phyloP scores from a whole-genome alignment of 2,113 vertebrate genomes.

The Nothobranchius furzeri region DNA sequence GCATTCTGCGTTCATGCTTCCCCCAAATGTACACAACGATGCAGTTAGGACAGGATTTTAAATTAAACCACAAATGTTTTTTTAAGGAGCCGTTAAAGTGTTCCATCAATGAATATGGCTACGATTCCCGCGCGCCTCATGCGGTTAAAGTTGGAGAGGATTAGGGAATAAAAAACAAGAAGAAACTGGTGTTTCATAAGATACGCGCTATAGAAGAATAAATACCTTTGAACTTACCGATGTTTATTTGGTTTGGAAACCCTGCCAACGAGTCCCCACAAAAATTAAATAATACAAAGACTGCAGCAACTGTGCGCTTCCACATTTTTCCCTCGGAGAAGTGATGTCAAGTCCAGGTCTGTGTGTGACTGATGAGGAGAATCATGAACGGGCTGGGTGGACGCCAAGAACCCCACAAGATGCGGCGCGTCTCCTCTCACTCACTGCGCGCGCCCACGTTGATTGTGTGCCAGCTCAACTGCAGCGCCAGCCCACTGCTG shows the following conservation, averaged over 20 bases:
- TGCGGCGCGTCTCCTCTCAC: slow-evolving; percentile 55
- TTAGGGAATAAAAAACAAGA: background rate
- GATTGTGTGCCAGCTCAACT: slow-evolving; percentile 69
- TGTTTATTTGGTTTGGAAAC: slow-evolving; percentile 97
- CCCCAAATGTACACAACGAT: no score
- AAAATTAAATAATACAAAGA: slow-evolving; percentile 84
- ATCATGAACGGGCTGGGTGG: slow-evolving; percentile 71
- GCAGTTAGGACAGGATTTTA: no score
- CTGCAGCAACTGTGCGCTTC: slow-evolving; percentile 73
- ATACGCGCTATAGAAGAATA: slow-evolving; percentile 31
- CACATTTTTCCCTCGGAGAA: slow-evolving; percentile 88
- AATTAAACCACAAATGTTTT: no score
- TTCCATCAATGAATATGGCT: slow-evolving; percentile 4
- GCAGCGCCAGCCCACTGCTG: slow-evolving; percentile 64
- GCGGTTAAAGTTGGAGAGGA: slow-evolving; percentile 43
- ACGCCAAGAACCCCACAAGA: slow-evolving; percentile 76
- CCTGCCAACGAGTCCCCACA: slow-evolving; percentile 83
- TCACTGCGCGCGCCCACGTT: slow-evolving; percentile 66
- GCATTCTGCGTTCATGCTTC: background rate
- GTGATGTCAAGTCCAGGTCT: slow-evolving; percentile 82
- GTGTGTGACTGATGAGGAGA: slow-evolving; percentile 81
- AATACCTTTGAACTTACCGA: slow-evolving; percentile 84
- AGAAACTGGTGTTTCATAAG: background rate
- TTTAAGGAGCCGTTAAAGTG: background rate
- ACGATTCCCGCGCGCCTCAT: slow-evolving; percentile 2